A percentile compares a stretch with the other conserved stretches of the same genome.
These are phyloP conservation scores for Ostrea edulis DNA, from an alignment of 1,140 invertebrate genomes.

Conservation along the genomic window DNA sequence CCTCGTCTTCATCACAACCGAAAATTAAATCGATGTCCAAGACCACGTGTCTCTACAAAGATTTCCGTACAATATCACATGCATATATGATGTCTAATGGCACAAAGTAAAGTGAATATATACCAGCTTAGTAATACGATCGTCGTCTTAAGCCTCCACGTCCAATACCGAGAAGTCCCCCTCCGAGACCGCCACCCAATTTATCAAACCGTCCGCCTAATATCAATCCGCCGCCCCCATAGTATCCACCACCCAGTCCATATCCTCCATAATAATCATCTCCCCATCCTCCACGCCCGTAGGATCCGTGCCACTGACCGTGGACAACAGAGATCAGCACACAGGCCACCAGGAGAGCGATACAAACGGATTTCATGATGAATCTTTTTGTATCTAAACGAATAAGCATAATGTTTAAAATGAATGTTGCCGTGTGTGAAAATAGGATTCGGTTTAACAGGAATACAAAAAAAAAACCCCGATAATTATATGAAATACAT, in stretches of 20 bases:
- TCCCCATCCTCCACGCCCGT: background rate
- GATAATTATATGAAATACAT: no score
- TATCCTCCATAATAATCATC: background rate
- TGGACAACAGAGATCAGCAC: background rate
- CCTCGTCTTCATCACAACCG: no score
- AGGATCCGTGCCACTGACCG: background rate
- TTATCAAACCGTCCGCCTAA: background rate
- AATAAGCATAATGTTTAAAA: no score
- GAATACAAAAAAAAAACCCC: no score
- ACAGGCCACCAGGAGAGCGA: background rate
- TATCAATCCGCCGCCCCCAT: background rate
- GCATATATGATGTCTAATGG: background rate
- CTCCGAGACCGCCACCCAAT: background rate
- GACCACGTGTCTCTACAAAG: no score
- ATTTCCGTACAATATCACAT: no score
- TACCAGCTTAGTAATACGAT: background rate
- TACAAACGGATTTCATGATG: background rate
- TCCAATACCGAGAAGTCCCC: background rate
- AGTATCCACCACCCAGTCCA: constrained; percentile 5
- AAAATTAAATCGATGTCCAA: no score
- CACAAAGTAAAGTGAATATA: background rate
- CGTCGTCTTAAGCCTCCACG: background rate
- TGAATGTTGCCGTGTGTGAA: no score
- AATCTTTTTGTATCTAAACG: no score
- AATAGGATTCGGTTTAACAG: no score